Evolutionary conservation across 2,113 vertebrate species (phyloP), one percentile per base, ranked within the genome.

Genomic region (Todiramphus saurophagus): DNA sequence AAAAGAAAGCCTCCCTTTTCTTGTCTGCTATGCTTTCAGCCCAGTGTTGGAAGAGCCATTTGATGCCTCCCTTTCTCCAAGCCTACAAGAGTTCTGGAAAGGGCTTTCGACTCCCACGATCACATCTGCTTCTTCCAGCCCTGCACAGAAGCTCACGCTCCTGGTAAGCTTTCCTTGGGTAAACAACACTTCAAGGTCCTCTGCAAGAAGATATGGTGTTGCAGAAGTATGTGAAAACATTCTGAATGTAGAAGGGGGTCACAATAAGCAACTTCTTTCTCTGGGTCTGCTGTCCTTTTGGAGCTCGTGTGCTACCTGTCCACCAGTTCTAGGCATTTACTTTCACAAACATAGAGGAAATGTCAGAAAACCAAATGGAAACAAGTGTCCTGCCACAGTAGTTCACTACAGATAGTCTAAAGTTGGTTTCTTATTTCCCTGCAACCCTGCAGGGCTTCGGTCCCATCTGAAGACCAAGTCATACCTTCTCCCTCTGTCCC

Each of bases 101-200:
- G 86, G 96, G 73, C 58, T 95, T 77, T 82, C 5, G 1, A 83
- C 89, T 89, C 90, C 95, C 77, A 95, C 90, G 1, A 69, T 86
- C 92, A 94, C 92, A 96, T 84, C 94, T 96, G 92, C 93, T 84
- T 94, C 77, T 89, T 62, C 80, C 77, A 96, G 76, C 39, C 83
- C 5, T 0, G 39, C 64, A 56, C 51, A 56, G 41, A 79, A 95
- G 56, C 92, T 83, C 55, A 10, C 0, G 0, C 20, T 94, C 63
- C 68, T 86, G 75, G 51, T 68, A 56, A 83, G 30, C 10, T 69
- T 67, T 48, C 46, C 31, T 25, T 33, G 53, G 50, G 31, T 44
- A 87, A 76, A 62, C 15, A 82, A 76, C 53, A 37, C 28, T 33
- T 20, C 46, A 15, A 43, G 88, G 60, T 59, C 31, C 44, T 83